A percentile compares a stretch with the other conserved stretches of the same genome.
phyloP scores from a whole-genome alignment of 2,797 vertebrate species.

The Silurus aristotelis region DNA sequence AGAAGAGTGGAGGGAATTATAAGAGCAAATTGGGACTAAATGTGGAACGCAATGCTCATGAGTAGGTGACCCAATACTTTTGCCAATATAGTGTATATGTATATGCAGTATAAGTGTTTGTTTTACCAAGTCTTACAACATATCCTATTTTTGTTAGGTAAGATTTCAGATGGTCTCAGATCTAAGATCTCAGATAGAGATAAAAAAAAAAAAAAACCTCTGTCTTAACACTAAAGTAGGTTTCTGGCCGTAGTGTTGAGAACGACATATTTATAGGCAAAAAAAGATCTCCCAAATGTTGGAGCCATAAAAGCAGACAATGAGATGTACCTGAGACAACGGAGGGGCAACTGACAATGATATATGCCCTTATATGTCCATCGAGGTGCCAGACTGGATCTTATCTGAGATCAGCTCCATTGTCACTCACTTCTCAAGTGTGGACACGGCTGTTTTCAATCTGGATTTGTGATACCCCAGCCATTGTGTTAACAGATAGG shows the following conservation, averaged over 20 bases:
- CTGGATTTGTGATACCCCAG: conserved; percentile 33
- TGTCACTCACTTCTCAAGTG: conserved; percentile 53
- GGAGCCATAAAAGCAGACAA: neutral
- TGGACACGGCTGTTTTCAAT: conserved; percentile 46
- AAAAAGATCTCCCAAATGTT: conserved; percentile 5
- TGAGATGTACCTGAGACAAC: neutral
- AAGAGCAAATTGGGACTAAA: too few species aligned
- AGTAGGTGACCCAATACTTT: too few species aligned
- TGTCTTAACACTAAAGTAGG: neutral
- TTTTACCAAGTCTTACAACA: neutral
- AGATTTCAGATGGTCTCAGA: neutral
- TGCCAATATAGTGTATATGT: too few species aligned
- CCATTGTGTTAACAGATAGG: conserved; percentile 51
- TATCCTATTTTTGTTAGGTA: neutral
- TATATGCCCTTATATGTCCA: conserved; percentile 30
- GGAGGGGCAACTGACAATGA: neutral
- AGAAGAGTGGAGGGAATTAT: too few species aligned
- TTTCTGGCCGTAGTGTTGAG: neutral
- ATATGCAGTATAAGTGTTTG: too few species aligned
- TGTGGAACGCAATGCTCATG: too few species aligned
- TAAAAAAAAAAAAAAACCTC: neutral
- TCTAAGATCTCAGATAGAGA: neutral
- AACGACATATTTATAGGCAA: conserved; percentile 13
- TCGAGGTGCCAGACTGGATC: conserved; percentile 36
- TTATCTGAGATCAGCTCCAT: conserved; percentile 47